These are phyloP conservation scores for Tadarida brasiliensis DNA, from an alignment of 2,797 vertebrate species.

Conservation along the genomic window DNA sequence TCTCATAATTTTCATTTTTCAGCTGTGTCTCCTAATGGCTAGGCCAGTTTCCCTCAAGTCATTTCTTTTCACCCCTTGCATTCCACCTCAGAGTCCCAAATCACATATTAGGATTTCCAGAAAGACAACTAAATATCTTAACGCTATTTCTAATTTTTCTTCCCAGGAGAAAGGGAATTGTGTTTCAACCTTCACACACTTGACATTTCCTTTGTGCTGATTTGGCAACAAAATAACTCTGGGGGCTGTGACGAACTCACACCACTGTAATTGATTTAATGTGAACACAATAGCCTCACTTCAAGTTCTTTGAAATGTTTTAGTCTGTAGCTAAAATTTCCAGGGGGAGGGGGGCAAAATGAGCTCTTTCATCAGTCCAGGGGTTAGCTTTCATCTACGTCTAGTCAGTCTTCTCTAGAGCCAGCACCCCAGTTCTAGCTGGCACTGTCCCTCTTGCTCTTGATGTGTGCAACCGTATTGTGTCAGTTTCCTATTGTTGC, in stretches of 20 bases:
- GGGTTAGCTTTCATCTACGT: neutral
- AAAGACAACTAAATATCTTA: neutral
- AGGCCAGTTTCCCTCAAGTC: neutral
- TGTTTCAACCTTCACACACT: neutral
- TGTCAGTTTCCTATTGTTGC: neutral
- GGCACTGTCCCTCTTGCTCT: neutral
- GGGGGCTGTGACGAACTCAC: neutral
- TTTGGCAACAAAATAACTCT: conserved; percentile 13
- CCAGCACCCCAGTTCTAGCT: neutral
- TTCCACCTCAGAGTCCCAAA: neutral
- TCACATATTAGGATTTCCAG: neutral
- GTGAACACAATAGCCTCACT: neutral
- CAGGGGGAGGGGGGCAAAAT: neutral
- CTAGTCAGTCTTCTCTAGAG: neutral
- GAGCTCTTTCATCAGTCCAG: neutral
- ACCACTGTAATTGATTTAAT: neutral
- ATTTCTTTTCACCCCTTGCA: neutral
- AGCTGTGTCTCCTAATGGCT: neutral
- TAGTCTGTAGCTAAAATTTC: neutral
- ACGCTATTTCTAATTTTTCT: neutral
- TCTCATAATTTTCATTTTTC: neutral
- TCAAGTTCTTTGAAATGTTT: conserved; percentile 13
- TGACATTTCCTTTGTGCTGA: conserved; percentile 25
- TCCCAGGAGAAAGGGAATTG: neutral
- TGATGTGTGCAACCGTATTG: neutral